phyloP scores from a whole-genome alignment of 2,888 invertebrate species.

The Alcis repandata region DNA sequence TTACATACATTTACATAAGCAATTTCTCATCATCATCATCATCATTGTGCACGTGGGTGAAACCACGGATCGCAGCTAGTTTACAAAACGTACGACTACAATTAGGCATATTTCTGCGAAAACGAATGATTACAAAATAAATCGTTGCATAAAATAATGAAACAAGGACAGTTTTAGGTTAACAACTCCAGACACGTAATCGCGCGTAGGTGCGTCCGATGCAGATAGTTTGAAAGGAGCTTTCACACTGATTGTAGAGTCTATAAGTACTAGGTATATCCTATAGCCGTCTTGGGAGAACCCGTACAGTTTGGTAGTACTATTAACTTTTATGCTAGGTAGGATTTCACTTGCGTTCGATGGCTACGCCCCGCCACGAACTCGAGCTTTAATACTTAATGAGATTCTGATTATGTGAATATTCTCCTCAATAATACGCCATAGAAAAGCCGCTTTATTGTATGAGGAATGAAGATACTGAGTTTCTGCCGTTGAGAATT shows the following conservation, averaged over 20 bases:
- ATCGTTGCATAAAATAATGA: too few species aligned
- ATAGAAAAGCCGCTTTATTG: conserved; percentile 32
- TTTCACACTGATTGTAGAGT: conserved; percentile 21
- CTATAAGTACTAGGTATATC: conserved; percentile 11
- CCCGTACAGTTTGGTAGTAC: conserved; percentile 50
- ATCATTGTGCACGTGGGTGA: too few species aligned
- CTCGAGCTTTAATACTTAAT: conserved; percentile 53
- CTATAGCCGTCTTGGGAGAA: conserved; percentile 58
- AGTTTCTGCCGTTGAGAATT: not conserved
- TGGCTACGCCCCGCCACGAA: conserved; percentile 34
- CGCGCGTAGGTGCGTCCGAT: not conserved
- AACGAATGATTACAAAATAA: too few species aligned
- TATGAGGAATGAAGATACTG: not conserved
- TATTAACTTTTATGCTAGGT: conserved; percentile 59
- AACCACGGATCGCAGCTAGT: too few species aligned
- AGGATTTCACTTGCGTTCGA: conserved; percentile 51
- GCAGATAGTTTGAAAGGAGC: not conserved
- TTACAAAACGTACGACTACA: too few species aligned
- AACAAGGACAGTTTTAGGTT: not conserved
- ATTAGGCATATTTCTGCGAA: too few species aligned
- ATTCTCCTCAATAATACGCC: conserved; percentile 30
- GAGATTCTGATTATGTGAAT: conserved; percentile 47
- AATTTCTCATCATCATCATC: too few species aligned
- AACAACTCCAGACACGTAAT: not conserved
- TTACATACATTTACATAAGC: too few species aligned